phyloP scores from a whole-genome alignment of 2,888 invertebrate genomes.

The Ormia ochracea region DNA sequence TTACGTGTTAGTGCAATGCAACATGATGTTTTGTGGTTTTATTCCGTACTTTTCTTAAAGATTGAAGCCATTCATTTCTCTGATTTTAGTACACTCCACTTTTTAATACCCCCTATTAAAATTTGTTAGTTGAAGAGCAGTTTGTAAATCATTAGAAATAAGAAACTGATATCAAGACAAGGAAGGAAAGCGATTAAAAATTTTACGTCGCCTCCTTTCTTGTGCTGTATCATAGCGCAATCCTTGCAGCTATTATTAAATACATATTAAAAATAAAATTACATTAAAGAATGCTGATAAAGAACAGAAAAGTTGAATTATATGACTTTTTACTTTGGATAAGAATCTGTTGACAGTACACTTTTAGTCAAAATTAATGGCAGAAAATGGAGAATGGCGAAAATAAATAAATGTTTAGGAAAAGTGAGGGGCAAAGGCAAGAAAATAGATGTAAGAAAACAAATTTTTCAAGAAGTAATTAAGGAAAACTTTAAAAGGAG shows the following conservation, averaged over 20 bases:
- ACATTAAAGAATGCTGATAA: not conserved
- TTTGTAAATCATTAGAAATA: too few relatives aligned
- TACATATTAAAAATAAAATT: not conserved
- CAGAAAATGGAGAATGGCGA: constrained; percentile 9
- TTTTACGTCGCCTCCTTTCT: too few relatives aligned
- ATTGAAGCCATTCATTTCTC: too few relatives aligned
- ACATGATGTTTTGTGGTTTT: too few relatives aligned
- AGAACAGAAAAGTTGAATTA: constrained; percentile 13
- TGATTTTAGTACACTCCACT: too few relatives aligned
- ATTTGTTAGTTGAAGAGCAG: too few relatives aligned
- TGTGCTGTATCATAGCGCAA: too few relatives aligned
- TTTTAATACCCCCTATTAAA: too few relatives aligned
- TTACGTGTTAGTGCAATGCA: too few relatives aligned
- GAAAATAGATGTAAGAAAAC: not conserved
- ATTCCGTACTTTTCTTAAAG: too few relatives aligned
- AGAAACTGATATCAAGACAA: too few relatives aligned
- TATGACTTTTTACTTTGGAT: constrained; percentile 4
- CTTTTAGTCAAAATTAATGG: constrained; percentile 40
- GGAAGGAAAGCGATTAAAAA: too few relatives aligned
- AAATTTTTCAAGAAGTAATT: not conserved
- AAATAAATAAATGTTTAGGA: not conserved
- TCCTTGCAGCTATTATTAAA: not conserved
- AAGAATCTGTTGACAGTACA: constrained; percentile 30
- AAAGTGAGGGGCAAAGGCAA: not conserved
- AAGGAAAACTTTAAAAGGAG: not conserved